Percentiles rank a stretch among this genome's conserved stretches.
Evolutionary conservation across 1,140 invertebrate species (phyloP).

Genomic region (Zaprionus inermis): DNA sequence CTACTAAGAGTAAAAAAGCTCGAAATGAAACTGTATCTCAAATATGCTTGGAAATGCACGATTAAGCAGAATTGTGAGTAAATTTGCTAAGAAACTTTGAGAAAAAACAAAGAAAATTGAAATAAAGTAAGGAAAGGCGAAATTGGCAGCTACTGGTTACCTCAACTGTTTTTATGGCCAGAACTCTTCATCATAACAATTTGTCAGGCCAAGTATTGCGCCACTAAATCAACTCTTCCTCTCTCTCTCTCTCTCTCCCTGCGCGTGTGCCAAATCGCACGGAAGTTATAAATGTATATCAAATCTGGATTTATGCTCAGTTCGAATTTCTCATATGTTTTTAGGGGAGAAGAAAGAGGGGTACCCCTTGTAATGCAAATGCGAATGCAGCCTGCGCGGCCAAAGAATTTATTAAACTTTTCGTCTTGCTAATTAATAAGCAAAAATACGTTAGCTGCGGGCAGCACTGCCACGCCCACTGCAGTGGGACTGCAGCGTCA

Average conservation of each 20-base stretch:
- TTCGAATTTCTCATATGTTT: slow-evolving; percentile 38
- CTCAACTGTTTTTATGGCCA: slow-evolving; percentile 27
- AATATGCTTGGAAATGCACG: no score
- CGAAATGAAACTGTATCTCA: no score
- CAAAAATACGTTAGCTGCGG: slow-evolving; percentile 62
- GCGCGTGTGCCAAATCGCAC: slow-evolving; percentile 59
- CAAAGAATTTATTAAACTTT: slow-evolving; percentile 66
- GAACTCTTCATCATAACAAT: slow-evolving; percentile 47
- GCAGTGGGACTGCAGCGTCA: slow-evolving; percentile 60
- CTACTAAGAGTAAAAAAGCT: no score
- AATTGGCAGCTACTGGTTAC: background rate
- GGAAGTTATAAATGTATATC: slow-evolving; percentile 79
- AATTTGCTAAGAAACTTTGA: no score
- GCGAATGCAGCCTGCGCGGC: slow-evolving; percentile 55
- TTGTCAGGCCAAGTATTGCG: slow-evolving; percentile 64
- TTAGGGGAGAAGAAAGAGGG: background rate
- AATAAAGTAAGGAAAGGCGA: no score
- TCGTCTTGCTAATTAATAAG: slow-evolving; percentile 75
- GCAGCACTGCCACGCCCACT: slow-evolving; percentile 55
- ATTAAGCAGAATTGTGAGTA: no score
- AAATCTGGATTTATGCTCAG: slow-evolving; percentile 61
- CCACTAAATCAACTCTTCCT: slow-evolving; percentile 46
- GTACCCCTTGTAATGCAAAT: slow-evolving; percentile 58
- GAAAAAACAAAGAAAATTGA: no score
- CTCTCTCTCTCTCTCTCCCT: background rate